phyloP scores from a whole-genome alignment of 2,113 vertebrate species.

The Cephalopterus ornatus region DNA sequence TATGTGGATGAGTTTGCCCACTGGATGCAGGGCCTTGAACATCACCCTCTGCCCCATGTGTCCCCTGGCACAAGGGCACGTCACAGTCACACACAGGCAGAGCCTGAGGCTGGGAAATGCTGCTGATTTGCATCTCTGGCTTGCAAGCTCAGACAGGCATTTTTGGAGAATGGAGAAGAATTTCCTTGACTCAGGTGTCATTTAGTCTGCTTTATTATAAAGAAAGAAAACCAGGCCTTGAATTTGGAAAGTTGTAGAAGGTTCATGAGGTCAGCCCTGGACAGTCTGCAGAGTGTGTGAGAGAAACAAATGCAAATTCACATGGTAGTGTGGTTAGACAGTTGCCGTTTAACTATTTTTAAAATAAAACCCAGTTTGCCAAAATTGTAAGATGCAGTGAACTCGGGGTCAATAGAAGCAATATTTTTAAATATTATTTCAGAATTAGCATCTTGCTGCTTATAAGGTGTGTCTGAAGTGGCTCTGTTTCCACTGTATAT shows the following conservation, averaged over 20 bases:
- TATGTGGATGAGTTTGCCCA: neutral
- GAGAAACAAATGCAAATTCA: neutral
- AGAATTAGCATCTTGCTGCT: neutral
- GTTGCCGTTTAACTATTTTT: neutral
- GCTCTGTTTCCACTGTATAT: neutral
- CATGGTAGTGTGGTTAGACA: neutral
- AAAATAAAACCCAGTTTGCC: neutral
- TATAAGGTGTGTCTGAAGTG: neutral
- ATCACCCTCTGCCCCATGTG: neutral
- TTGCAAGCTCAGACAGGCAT: neutral
- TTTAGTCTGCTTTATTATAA: neutral
- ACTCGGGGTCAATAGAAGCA: neutral
- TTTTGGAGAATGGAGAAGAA: neutral
- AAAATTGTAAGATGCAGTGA: neutral
- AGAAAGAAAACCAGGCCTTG: neutral
- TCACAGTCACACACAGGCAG: rapidly evolving
- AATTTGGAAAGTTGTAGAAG: neutral
- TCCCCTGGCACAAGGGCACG: neutral
- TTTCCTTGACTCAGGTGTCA: neutral
- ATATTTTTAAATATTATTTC: neutral
- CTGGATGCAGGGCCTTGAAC: neutral
- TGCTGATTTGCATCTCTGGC: neutral
- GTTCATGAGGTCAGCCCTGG: neutral
- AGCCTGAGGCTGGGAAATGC: neutral
- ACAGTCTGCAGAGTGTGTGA: neutral